These are phyloP conservation scores for Oreochromis niloticus DNA, from an alignment of 2,113 vertebrate genomes.

Conservation along the genomic window DNA sequence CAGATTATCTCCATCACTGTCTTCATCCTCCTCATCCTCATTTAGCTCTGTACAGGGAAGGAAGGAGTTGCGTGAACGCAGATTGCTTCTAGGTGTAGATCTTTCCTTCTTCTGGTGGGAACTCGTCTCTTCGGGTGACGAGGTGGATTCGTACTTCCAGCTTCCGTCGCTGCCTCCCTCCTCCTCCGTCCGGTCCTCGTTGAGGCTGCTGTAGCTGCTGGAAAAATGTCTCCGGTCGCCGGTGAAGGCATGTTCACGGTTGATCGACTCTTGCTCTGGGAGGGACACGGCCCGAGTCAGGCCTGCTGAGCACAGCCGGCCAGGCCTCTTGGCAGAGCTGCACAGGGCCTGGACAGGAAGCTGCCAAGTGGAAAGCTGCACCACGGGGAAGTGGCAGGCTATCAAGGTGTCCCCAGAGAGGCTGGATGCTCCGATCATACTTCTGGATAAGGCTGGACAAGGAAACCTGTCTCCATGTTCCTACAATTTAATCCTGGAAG, in stretches of 20 bases:
- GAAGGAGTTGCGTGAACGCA: constrained; percentile 81
- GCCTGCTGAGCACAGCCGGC: constrained; percentile 74
- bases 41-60: constrained; percentile 74
- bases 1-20: constrained; percentile 64
- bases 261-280: constrained; percentile 78
- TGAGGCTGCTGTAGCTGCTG: constrained; percentile 59
- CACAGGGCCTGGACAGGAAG: constrained; percentile 78
- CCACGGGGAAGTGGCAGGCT: constrained; percentile 87
- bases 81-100: constrained; percentile 43
- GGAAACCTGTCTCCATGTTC: constrained; percentile 5
- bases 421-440: constrained; percentile 87
- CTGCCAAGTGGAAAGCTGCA: constrained; percentile 82
- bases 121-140: constrained; percentile 44
- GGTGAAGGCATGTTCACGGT: constrained; percentile 75
- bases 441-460: background rate
- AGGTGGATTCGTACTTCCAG: constrained; percentile 49
- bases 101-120: constrained; percentile 55
- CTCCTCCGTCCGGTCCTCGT: constrained; percentile 51
- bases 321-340: constrained; percentile 72
- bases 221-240: constrained; percentile 71
- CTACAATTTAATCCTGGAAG: constrained; percentile 1
- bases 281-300: constrained; percentile 74
- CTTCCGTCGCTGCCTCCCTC: constrained; percentile 61
- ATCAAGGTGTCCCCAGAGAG: constrained; percentile 89
- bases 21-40: constrained; percentile 72